Evolutionary conservation across 2,113 vertebrate species (phyloP).

Genomic region (Hemiscyllium ocellatum): DNA sequence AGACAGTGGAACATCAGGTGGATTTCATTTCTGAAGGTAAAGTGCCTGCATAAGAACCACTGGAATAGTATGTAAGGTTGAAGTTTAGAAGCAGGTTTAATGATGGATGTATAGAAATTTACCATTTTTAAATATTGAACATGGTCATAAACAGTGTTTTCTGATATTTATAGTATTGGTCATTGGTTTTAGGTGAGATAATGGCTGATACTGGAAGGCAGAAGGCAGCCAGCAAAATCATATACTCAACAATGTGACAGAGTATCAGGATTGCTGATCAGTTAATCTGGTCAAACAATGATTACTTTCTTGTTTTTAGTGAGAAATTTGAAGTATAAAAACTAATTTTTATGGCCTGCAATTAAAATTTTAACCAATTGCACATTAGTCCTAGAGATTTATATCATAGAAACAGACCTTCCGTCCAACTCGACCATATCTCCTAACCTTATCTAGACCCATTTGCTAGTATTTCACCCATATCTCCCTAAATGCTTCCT

Average conservation of each 20-base stretch:
- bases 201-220: neutral
- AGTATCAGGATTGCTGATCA: neutral
- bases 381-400: too few relatives aligned
- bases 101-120: neutral
- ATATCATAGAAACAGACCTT: too few relatives aligned
- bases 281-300: neutral
- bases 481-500: too few relatives aligned
- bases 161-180: neutral
- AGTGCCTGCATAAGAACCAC: conserved; percentile 34
- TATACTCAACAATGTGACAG: neutral
- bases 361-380: neutral
- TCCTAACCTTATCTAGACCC: too few relatives aligned
- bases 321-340: neutral
- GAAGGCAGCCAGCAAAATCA: neutral
- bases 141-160: neutral
- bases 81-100: conserved; percentile 16
- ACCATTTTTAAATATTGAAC: conserved; percentile 18
- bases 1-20: conserved; percentile 35
- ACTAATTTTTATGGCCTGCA: neutral
- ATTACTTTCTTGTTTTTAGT: neutral
- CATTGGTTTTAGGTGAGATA: neutral
- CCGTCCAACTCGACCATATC: too few relatives aligned
- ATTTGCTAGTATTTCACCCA: too few relatives aligned
- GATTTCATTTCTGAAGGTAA: conserved; percentile 32
- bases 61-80: conserved; percentile 19